A percentile compares a stretch with the other conserved stretches of the same genome.
Evolutionary conservation across 2,797 vertebrate genomes (phyloP).

Genomic region (Diceros bicornis): DNA sequence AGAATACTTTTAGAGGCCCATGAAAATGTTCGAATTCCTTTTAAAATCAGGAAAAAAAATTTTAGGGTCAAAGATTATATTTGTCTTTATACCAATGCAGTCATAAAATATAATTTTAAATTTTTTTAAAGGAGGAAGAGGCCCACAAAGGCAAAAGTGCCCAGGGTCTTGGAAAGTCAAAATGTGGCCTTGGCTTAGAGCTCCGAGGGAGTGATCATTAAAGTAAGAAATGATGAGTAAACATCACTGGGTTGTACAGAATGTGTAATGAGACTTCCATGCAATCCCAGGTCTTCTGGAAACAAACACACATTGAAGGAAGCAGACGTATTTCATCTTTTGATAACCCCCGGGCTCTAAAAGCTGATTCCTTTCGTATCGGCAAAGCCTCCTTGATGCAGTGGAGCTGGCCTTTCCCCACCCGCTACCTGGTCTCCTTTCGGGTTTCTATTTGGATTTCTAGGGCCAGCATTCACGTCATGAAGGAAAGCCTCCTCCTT

Average conservation of each 20-base stretch:
- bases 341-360: not conserved
- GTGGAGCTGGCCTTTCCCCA: not conserved
- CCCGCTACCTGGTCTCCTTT: not conserved
- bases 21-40: not conserved
- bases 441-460: not conserved
- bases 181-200: not conserved
- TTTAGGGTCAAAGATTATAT: not conserved
- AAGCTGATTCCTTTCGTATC: not conserved
- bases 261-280: not conserved
- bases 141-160: not conserved
- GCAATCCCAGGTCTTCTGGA: not conserved
- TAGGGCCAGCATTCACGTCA: not conserved
- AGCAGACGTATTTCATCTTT: not conserved
- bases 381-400: no score
- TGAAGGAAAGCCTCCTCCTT: not conserved
- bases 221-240: not conserved
- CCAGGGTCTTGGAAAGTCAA: not conserved
- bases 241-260: not conserved
- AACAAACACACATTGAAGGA: not conserved
- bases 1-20: not conserved
- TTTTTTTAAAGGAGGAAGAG: not conserved
- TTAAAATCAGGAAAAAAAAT: not conserved
- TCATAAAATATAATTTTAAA: not conserved
- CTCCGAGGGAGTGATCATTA: not conserved
- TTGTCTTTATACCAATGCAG: not conserved